Base-by-base conservation (phyloP, 2,797 vertebrate species). In the Peromyscus attwateri region DNA sequence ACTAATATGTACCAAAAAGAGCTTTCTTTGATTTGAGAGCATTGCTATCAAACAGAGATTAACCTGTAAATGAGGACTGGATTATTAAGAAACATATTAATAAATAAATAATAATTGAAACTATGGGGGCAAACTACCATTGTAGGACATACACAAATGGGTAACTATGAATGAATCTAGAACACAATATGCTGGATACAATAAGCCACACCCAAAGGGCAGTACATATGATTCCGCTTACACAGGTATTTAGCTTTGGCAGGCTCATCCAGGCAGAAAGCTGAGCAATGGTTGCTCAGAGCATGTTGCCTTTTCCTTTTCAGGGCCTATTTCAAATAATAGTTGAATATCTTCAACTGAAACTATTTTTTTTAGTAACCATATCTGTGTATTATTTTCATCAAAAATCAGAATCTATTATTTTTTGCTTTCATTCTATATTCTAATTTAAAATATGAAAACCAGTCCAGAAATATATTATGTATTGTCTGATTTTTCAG, bases 391-490 rank as follows among this genome's bases (percentile, higher is more conserved):
- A 21, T 70, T 92, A n/a, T 16, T 66, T 89, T 57, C 80, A 83
- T 64, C 21, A 49, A 49, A 46, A 87, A 71, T 80, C 57, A 11
- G 17, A 68, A 68, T n/a, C 9, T 80, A 79, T 46, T 73, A 29
- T 70, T 84, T 87, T n/a, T 79, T 85, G 34, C 73, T 92, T 92
- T 80, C 92, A 40, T 46, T 37, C 1, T 71, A 21, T 82, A 71
- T 80, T 95, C 43, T 92, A 87, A 85, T 64, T 92, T 80, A n/a
- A n/a, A 37, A 57, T 57, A 89, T 64, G 40, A 23, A 57, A 93
- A 55, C 1, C 64, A 19, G n/a, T 43, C 55, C 31, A 84, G 6
- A 23, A 80, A 77, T 57, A 37, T 27, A 89, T 52, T 68, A 3
- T 31, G 13, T 43, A 46, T 10, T 17, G 7, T 43, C 55, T 40